Base-by-base conservation (phyloP, 92 coral and sea anemone genomes). In the Phenganax marumi region DNA sequence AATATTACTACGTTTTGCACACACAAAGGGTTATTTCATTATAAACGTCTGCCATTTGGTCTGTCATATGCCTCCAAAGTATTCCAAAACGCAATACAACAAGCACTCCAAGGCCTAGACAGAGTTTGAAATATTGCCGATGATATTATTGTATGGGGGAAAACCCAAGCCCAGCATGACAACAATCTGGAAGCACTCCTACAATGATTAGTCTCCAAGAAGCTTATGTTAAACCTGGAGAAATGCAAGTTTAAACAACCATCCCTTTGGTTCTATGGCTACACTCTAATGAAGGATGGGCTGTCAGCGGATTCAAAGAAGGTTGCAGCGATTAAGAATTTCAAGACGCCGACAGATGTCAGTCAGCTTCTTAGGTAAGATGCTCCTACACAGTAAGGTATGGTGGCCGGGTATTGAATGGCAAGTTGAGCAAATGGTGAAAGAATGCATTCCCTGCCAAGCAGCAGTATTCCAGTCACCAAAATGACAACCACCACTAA, bases 181-280 rank as follows among this genome's bases (percentile, higher is more conserved):
- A 72, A 69, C 39, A 89, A 74, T 81, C 82, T 89, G 52, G 81
- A 66, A 62, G 79, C 71, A 55, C 60, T 89, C 18, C 65, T 83
- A 21, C 81, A 86, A 60, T 10, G 85, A 51, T 69, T 70, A 21
- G 84, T 82, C 22, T 43, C 14, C 47, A 70, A 54, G 47, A 84
- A 88, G 63, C 26, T 84, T 18, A 88, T 85, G 7, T 68, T 83
- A 39, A 54, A 54, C 60, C 60, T 2, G 2, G 17, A 54, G 60
- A n/a, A n/a, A 10, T 10, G 12, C 2, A 14, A 54, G 60, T 54
- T 18, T 5, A 18, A 2, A 12, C 6, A 6, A 11, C 13, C 12
- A 11, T 54, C 17, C 2, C 6, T 54, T 5, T 12, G 60, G 60
- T 54, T n/a, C n/a, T n/a, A n/a, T n/a, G n/a, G n/a, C 60, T 54